A percentile compares a stretch with the other conserved stretches of the same genome.
phyloP scores from a whole-genome alignment of 2,888 invertebrate genomes.

The Anoplius nigerrimus region DNA sequence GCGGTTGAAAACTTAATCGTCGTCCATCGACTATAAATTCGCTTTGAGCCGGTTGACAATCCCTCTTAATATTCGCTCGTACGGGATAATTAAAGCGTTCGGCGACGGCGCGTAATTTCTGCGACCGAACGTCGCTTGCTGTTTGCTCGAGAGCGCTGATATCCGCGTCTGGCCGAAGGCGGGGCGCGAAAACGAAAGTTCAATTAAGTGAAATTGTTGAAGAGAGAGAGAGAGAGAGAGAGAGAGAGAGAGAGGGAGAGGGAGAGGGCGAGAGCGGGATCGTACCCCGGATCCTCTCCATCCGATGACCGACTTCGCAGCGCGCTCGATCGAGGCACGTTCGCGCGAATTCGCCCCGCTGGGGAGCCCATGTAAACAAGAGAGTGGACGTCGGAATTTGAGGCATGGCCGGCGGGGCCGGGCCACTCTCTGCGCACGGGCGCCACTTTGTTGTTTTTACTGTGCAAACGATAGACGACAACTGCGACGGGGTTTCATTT shows the following conservation, averaged over 20 bases:
- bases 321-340: not conserved
- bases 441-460: conserved; percentile 48
- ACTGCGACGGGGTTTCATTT: conserved; percentile 54
- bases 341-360: not conserved
- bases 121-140: no score
- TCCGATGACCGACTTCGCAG: no score
- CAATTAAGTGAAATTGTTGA: not conserved
- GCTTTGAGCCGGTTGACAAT: no score
- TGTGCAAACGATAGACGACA: conserved; percentile 37
- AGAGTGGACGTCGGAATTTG: conserved; percentile 37
- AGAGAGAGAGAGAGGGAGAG: no score
- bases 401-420: conserved; percentile 26
- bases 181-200: not conserved
- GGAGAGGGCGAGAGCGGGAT: no score
- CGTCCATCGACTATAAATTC: no score
- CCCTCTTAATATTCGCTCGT: no score
- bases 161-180: not conserved
- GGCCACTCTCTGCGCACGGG: conserved; percentile 27
- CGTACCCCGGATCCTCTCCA: no score
- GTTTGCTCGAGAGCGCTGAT: no score
- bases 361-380: conserved; percentile 25
- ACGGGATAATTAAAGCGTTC: no score
- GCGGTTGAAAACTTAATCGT: no score
- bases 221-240: not conserved
- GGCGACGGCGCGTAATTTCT: no score